Conservation (phyloP, 2,113 vertebrate species). For the Cephalopholis sonnerati region DNA sequence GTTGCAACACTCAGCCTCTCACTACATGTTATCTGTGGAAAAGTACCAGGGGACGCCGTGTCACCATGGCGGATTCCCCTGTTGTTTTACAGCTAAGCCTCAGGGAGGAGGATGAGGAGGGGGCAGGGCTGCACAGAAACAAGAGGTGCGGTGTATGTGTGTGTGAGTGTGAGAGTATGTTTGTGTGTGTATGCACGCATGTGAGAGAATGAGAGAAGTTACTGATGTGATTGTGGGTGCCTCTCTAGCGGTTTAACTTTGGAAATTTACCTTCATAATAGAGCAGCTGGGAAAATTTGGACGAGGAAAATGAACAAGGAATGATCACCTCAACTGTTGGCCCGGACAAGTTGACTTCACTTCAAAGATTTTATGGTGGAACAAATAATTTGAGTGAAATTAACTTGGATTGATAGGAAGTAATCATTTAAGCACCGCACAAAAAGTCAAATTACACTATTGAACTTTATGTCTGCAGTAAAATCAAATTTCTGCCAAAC, state of each 20-base stretch:
- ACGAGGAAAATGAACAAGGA: slow-evolving; percentile 24
- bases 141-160: slow-evolving; percentile 19
- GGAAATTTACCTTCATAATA: slow-evolving; percentile 33
- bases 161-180: neutral
- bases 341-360: neutral
- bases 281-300: slow-evolving; percentile 41
- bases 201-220: slow-evolving; percentile 25
- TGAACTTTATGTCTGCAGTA: neutral
- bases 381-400: neutral
- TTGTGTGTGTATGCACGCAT: neutral
- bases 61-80: slow-evolving; percentile 65
- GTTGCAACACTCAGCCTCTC: slow-evolving; percentile 47
- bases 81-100: slow-evolving; percentile 78
- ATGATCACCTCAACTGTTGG: neutral
- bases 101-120: slow-evolving; percentile 28
- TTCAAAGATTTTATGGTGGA: neutral
- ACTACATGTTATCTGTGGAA: slow-evolving; percentile 70
- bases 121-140: slow-evolving; percentile 37
- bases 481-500: neutral
- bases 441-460: neutral
- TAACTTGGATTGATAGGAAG: neutral
- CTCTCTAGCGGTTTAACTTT: slow-evolving; percentile 24
- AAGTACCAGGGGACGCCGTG: slow-evolving; percentile 67
- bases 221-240: slow-evolving; percentile 24
- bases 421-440: neutral